Evolutionary conservation across 2,797 vertebrate species (phyloP).

Genomic region (Etheostoma nigrum): DNA sequence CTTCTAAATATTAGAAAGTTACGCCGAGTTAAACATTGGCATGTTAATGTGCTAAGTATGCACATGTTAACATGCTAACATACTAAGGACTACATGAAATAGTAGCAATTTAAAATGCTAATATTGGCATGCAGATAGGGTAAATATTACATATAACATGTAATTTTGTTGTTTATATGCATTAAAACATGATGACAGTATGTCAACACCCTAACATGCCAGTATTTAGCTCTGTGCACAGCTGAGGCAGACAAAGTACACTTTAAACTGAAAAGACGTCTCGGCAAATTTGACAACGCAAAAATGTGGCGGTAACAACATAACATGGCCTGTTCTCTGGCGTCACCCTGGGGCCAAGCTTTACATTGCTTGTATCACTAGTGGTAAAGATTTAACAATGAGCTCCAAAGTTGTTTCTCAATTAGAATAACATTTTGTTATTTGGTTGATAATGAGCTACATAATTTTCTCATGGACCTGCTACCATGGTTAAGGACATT

Average conservation of each 20-base stretch:
- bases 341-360: neutral
- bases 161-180: neutral
- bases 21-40: neutral
- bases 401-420: neutral
- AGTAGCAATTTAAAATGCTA: slow-evolving; percentile 1
- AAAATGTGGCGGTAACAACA: neutral
- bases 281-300: neutral
- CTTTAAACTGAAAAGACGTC: neutral
- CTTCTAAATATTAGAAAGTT: neutral
- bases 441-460: slow-evolving; percentile 17
- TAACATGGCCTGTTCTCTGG: neutral
- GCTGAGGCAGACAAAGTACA: neutral
- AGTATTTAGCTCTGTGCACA: neutral
- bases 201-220: neutral
- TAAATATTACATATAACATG: neutral
- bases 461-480: neutral
- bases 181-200: neutral
- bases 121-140: neutral
- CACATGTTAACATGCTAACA: neutral
- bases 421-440: neutral
- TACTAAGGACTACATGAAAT: neutral
- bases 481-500: neutral
- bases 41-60: neutral
- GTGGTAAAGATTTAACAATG: neutral
- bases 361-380: neutral